Evolutionary conservation across 2,113 vertebrate species (phyloP).

Genomic region (Ellobius talpinus): DNA sequence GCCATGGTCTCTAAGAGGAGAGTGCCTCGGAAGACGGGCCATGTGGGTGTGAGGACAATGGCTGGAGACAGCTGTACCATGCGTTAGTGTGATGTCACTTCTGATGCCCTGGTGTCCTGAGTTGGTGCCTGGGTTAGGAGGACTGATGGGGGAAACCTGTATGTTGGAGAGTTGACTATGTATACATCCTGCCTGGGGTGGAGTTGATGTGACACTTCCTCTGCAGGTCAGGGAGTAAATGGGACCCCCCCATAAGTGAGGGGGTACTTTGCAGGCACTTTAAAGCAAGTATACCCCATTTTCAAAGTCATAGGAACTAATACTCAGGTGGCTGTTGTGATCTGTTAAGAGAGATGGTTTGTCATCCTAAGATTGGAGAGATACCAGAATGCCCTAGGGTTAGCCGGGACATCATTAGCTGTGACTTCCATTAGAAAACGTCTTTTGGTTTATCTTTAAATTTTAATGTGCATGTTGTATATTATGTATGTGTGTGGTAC

Average conservation of each 20-base stretch:
- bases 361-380: background rate
- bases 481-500: background rate
- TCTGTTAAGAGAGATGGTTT: background rate
- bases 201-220: background rate
- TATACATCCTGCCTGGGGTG: background rate
- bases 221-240: background rate
- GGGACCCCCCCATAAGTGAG: background rate
- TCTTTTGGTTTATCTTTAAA: background rate
- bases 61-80: fast-evolving
- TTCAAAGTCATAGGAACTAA: background rate
- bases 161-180: background rate
- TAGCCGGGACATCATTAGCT: background rate
- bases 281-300: background rate
- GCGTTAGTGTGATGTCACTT: background rate
- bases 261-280: background rate
- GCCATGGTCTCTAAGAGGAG: background rate
- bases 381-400: background rate
- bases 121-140: background rate
- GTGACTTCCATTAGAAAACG: background rate
- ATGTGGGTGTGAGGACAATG: fast-evolving
- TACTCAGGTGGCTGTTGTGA: background rate
- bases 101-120: background rate
- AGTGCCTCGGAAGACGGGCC: fast-evolving
- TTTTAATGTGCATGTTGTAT: background rate
- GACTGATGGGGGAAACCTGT: fast-evolving